phyloP scores from a whole-genome alignment of 1,140 invertebrate genomes.

The Drosophila funebris region DNA sequence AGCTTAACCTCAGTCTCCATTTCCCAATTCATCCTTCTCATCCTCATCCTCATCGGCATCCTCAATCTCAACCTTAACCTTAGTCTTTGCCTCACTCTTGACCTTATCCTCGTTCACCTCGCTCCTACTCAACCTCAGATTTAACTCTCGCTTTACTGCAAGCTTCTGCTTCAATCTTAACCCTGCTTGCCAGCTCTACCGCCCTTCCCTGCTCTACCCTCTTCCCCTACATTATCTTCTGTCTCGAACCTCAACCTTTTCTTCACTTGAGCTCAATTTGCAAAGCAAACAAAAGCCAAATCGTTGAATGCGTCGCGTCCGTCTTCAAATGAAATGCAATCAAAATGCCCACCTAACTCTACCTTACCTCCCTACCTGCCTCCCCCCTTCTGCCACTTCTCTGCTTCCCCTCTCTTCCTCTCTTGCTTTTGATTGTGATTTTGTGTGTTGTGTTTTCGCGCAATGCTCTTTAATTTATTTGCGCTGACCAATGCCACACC shows the following conservation, averaged over 20 bases:
- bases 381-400: not conserved
- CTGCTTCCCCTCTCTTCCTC: not conserved
- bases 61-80: no score
- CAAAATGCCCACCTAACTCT: slow-evolving; percentile 52
- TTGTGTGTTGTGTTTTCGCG: slow-evolving; percentile 55
- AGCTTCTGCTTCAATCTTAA: no score
- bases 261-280: slow-evolving; percentile 63
- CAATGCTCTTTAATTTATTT: slow-evolving; percentile 77
- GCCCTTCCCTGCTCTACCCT: no score
- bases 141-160: not conserved
- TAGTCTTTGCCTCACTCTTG: not conserved
- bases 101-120: not conserved
- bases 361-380: no score
- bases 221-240: not conserved
- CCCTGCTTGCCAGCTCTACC: no score
- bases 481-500: slow-evolving; percentile 76
- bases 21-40: not conserved
- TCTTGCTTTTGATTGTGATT: slow-evolving; percentile 11
- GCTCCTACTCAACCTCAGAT: not conserved
- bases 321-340: slow-evolving; percentile 73
- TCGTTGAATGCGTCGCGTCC: slow-evolving; percentile 7
- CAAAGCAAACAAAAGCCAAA: slow-evolving; percentile 74
- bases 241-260: slow-evolving; percentile 17
- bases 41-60: no score
- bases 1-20: not conserved